These are phyloP conservation scores for Phaethornis superciliosus DNA, from an alignment of 2,113 vertebrate genomes.

Conservation along the genomic window DNA sequence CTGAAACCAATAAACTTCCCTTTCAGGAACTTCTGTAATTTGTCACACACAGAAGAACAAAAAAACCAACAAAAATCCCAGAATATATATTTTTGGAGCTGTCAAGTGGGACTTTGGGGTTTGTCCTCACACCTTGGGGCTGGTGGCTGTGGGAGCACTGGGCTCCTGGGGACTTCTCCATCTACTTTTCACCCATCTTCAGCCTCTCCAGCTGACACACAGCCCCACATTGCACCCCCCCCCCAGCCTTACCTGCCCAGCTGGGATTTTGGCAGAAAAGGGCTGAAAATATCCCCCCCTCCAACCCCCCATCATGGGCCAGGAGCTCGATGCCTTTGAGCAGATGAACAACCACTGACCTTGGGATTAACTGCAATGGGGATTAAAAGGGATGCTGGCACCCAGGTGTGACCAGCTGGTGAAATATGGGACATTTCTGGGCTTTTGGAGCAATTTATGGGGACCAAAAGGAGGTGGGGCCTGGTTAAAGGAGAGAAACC, in stretches of 20 bases:
- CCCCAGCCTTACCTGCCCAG: neutral
- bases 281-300: neutral
- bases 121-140: neutral
- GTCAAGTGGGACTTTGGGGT: neutral
- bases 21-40: constrained; percentile 71
- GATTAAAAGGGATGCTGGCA: neutral
- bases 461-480: too few relatives aligned
- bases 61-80: neutral
- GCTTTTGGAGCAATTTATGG: neutral
- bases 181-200: neutral
- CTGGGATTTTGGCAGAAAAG: neutral
- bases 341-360: neutral
- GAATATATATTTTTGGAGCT: neutral
- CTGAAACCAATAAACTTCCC: constrained; percentile 73
- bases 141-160: neutral
- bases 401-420: accelerated
- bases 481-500: too few relatives aligned
- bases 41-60: constrained; percentile 32
- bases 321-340: neutral
- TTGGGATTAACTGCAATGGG: neutral
- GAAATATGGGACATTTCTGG: neutral
- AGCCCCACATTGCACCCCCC: neutral
- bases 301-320: neutral
- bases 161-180: neutral
- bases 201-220: neutral